Conservation (phyloP, 35 echinoderm and acorn worm genomes). For the Apostichopus japonicus region DNA sequence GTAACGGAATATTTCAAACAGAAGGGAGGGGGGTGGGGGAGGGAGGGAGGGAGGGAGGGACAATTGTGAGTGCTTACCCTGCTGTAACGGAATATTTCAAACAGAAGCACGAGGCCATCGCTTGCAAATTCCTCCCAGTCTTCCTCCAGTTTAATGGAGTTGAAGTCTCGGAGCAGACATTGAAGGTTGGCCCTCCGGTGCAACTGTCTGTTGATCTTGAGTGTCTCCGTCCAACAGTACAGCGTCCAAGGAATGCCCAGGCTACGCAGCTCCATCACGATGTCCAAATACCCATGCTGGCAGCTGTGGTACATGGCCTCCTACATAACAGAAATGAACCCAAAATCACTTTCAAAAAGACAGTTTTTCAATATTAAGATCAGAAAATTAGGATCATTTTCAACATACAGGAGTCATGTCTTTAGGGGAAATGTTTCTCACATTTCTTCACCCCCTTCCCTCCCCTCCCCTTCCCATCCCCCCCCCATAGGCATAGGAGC, state of each 20-base stretch:
- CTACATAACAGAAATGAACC: conserved; percentile 6
- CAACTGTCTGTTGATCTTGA: conserved; percentile 78
- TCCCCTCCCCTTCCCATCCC: too few species aligned
- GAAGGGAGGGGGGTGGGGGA: too few species aligned
- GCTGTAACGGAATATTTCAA: conserved; percentile 91
- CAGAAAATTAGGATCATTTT: too few species aligned
- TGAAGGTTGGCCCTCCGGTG: conserved; percentile 83
- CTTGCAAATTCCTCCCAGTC: conserved; percentile 80
- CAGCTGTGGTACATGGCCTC: conserved; percentile 99
- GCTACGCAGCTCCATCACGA: conserved; percentile 92
- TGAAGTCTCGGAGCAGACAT: conserved; percentile 91
- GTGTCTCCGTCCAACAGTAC: conserved; percentile 75
- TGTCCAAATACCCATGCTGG: conserved; percentile 91
- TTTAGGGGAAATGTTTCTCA: too few species aligned
- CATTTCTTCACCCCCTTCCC: too few species aligned
- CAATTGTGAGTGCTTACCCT: conserved; percentile 52
- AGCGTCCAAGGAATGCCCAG: conserved; percentile 88
- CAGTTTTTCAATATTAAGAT: too few species aligned
- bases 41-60: too few species aligned
- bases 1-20: conserved; percentile 79
- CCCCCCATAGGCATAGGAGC: too few species aligned
- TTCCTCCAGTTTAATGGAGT: conserved; percentile 83
- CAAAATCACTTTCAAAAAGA: background rate
- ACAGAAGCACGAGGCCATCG: conserved; percentile 89
- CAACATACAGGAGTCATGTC: too few species aligned